These are phyloP conservation scores for Ethmia dodecea DNA, from an alignment of 2,888 invertebrate genomes.

Conservation along the genomic window DNA sequence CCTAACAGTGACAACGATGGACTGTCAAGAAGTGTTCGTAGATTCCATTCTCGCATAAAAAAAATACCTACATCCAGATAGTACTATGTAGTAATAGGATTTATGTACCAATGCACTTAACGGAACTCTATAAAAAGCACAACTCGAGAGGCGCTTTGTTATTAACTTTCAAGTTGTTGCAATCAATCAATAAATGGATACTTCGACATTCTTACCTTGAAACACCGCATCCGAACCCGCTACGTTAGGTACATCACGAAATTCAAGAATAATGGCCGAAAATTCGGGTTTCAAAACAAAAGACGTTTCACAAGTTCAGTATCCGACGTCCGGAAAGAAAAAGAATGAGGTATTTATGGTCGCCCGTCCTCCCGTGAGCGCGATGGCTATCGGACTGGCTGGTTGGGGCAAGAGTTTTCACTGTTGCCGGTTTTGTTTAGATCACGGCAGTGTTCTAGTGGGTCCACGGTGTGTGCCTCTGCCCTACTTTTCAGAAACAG, in stretches of 20 bases:
- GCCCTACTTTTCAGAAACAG: no score
- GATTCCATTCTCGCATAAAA: no score
- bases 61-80: neutral
- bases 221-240: conserved; percentile 14
- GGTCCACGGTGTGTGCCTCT: no score
- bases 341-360: conserved; percentile 6
- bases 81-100: neutral
- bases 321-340: conserved; percentile 6
- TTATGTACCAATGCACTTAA: neutral
- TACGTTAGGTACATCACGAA: conserved; percentile 8
- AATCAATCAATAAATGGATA: neutral
- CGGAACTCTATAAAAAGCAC: neutral
- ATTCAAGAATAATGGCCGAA: conserved; percentile 8
- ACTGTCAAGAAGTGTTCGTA: no score
- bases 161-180: neutral
- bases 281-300: conserved; percentile 9
- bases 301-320: conserved; percentile 12
- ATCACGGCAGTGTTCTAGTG: no score
- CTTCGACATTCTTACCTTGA: conserved; percentile 12
- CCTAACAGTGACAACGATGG: no score
- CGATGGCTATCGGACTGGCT: conserved; percentile 14
- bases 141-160: neutral
- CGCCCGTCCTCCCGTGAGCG: conserved; percentile 6
- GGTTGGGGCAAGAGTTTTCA: conserved; percentile 9
- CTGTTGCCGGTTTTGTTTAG: conserved; percentile 12